Percentiles rank a stretch among this genome's conserved stretches.
phyloP scores from a whole-genome alignment of 2,113 vertebrate species.

The Urocynchramus pylzowi region DNA sequence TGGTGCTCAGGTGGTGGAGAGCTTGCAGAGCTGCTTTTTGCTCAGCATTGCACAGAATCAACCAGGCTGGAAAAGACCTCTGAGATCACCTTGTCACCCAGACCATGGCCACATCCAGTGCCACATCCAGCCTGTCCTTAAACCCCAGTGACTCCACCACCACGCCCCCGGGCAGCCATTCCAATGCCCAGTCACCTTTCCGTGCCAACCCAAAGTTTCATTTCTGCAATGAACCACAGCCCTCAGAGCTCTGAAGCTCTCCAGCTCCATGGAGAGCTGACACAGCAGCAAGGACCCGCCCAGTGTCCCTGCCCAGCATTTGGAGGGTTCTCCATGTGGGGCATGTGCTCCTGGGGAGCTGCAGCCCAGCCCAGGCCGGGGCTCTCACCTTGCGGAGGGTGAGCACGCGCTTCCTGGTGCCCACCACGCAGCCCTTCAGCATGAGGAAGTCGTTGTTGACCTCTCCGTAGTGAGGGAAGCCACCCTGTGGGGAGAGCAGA shows the following conservation, averaged over 20 bases:
- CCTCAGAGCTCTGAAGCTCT: neutral
- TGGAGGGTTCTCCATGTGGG: accelerated
- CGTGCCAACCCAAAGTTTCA: neutral
- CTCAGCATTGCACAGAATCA: neutral
- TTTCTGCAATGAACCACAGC: neutral
- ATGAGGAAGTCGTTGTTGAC: slow-evolving; percentile 83
- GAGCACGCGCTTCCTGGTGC: slow-evolving; percentile 79
- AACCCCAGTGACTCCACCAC: neutral
- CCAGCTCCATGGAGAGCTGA: neutral
- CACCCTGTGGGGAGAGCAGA: slow-evolving; percentile 66
- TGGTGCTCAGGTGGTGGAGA: neutral
- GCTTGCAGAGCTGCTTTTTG: neutral
- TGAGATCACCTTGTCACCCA: neutral
- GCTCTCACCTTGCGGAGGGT: slow-evolving; percentile 79
- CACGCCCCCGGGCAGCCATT: neutral
- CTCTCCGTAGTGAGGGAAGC: slow-evolving; percentile 80
- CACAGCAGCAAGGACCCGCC: accelerated
- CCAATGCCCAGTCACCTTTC: neutral
- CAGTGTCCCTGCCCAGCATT: neutral
- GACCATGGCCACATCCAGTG: neutral
- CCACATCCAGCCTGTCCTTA: neutral
- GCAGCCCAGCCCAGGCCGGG: accelerated
- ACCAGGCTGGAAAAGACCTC: neutral
- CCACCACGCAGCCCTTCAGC: slow-evolving; percentile 82
- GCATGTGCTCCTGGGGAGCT: neutral